Evolutionary conservation across 1,140 invertebrate species (phyloP).

Genomic region (Holotrichia oblita): DNA sequence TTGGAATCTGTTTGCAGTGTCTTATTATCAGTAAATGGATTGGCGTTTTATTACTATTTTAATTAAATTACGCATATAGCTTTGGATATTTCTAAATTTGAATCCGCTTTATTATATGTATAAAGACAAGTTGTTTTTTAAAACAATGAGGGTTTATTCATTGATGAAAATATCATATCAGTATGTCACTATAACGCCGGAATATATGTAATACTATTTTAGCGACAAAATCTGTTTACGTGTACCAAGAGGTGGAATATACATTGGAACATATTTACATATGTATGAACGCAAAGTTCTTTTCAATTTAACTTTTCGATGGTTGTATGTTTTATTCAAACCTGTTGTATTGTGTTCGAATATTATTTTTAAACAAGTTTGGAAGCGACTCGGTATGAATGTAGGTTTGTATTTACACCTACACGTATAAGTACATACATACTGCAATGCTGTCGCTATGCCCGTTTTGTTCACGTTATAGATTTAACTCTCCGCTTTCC

Average conservation of each 20-base stretch:
- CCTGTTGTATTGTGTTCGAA: background rate
- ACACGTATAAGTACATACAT: background rate
- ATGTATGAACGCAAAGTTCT: constrained; percentile 17
- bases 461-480: background rate
- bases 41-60: too few species aligned
- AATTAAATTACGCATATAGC: too few species aligned
- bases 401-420: background rate
- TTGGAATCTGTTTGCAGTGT: too few species aligned
- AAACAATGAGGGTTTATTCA: too few species aligned
- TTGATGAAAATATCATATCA: too few species aligned
- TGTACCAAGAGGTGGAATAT: background rate
- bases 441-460: background rate
- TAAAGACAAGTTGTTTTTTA: too few species aligned
- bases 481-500: constrained; percentile 1
- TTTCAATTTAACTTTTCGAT: constrained; percentile 20
- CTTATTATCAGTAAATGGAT: too few species aligned
- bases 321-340: constrained; percentile 16
- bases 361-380: constrained; percentile 5
- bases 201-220: background rate
- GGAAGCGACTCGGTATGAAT: background rate
- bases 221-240: background rate
- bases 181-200: too few species aligned
- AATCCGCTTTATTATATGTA: too few species aligned
- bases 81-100: too few species aligned
- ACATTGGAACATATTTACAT: background rate